Evolutionary conservation across 2,888 invertebrate genomes (phyloP), one percentile per base, ranked within the genome.

Genomic region (Tethea ocularis): DNA sequence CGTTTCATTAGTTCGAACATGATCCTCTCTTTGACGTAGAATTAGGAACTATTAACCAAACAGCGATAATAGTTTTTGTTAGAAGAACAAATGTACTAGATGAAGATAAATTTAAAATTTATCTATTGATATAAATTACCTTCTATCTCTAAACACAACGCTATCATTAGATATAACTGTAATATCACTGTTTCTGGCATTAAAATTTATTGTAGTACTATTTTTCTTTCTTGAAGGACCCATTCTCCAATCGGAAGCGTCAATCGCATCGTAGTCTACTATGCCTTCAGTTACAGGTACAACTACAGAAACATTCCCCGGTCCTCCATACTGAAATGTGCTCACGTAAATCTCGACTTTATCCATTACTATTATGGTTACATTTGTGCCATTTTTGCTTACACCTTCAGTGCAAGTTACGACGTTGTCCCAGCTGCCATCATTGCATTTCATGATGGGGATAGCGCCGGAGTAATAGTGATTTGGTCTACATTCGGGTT

Each of bases 321-420:
- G 17, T 46, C 2, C 20, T 20, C 10, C 20, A 10, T 46, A 46
- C 6, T 20, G 20, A 10, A 46, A 46, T 15, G 5, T 20, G 46
- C 71, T 69, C 2, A 86, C 61, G 22, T 79, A 74, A 0, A 88
- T 60, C 63, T 84, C 73, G 0, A 87, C 67, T 1, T 70, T 71
- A 57, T 86, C 84, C 56, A 78, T 82, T 13, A 87, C 63, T 0
- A 86, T 26, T 4, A 88, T 80, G 4, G 84, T 86, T 2, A 86
- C 74, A 52, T 86, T 85, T 24, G 79, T 83, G 20, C 83, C 86
- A 53, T 75, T 75, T 77, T 74, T 80, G 15, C 55, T 26, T 83
- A 78, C 76, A 88, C 87, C 88, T 84, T 86, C 79, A 8, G 62
- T 57, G 69, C 88, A 89, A 3, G 61, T 67, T 4, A 84, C 78